phyloP scores from a whole-genome alignment of 2,113 vertebrate species.

The Coptodon rendalli region DNA sequence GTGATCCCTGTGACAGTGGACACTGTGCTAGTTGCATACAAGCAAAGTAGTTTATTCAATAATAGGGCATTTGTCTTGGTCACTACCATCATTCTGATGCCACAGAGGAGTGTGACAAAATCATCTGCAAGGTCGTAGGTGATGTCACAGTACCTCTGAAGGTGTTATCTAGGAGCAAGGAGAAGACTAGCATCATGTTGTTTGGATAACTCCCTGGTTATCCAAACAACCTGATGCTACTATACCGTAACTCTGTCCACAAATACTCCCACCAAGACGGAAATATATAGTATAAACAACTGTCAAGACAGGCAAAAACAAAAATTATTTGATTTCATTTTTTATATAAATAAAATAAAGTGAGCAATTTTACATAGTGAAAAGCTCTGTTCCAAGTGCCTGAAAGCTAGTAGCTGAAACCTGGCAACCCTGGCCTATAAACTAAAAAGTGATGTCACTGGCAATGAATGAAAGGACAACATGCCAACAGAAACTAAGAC shows the following conservation, averaged over 20 bases:
- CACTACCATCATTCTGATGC: not conserved
- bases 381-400: not conserved
- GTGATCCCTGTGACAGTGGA: not conserved
- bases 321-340: not conserved
- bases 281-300: not conserved
- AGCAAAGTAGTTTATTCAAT: not conserved
- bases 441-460: not conserved
- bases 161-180: not conserved
- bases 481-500: not conserved
- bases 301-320: not conserved
- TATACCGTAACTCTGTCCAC: not conserved
- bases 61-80: not conserved
- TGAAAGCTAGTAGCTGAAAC: not conserved
- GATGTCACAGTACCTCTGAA: not conserved
- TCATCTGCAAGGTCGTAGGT: not conserved
- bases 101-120: not conserved
- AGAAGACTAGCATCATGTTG: not conserved
- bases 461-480: not conserved
- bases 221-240: not conserved
- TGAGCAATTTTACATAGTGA: not conserved
- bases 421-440: not conserved
- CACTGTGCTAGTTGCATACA: not conserved
- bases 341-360: not conserved
- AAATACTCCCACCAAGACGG: not conserved
- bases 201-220: not conserved